A percentile compares a stretch with the other conserved stretches of the same genome.
These are phyloP conservation scores for Lepus americanus DNA, from an alignment of 2,113 vertebrate species.

Conservation along the genomic window DNA sequence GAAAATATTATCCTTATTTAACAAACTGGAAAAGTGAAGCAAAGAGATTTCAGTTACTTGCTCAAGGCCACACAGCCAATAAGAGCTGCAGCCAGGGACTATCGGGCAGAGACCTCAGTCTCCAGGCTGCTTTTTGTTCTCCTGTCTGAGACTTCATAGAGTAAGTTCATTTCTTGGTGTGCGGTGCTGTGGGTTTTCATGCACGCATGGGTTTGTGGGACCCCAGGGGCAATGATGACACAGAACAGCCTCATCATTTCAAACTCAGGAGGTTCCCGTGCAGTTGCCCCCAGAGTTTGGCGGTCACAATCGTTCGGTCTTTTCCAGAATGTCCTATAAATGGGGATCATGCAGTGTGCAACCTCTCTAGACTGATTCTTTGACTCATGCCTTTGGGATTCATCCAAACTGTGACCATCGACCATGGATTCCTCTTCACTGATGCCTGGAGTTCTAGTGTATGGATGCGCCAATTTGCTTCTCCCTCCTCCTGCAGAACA, in stretches of 20 bases:
- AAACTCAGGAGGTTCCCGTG: not conserved
- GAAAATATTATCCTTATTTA: not conserved
- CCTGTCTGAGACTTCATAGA: not conserved
- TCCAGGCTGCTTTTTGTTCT: too few relatives aligned
- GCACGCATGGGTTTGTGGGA: not conserved
- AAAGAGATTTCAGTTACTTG: not conserved
- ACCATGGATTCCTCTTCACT: not conserved
- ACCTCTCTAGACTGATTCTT: not conserved
- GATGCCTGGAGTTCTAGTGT: too few relatives aligned
- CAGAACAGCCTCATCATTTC: not conserved
- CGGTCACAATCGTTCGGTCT: not conserved
- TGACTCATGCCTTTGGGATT: not conserved
- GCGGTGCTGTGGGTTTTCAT: not conserved
- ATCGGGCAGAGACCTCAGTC: not conserved
- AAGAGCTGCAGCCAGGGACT: not conserved
- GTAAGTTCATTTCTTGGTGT: not conserved
- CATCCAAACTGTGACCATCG: not conserved
- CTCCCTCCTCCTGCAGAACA: not conserved
- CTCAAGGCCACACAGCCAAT: not conserved
- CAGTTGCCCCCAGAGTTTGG: fast-evolving
- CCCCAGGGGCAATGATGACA: not conserved
- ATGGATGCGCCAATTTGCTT: not conserved
- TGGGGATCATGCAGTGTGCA: not conserved
- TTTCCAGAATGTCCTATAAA: not conserved
- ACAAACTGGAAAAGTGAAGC: not conserved